These are phyloP conservation scores for Wiebesia pumilae DNA, from an alignment of 1,140 invertebrate species.

Conservation along the genomic window DNA sequence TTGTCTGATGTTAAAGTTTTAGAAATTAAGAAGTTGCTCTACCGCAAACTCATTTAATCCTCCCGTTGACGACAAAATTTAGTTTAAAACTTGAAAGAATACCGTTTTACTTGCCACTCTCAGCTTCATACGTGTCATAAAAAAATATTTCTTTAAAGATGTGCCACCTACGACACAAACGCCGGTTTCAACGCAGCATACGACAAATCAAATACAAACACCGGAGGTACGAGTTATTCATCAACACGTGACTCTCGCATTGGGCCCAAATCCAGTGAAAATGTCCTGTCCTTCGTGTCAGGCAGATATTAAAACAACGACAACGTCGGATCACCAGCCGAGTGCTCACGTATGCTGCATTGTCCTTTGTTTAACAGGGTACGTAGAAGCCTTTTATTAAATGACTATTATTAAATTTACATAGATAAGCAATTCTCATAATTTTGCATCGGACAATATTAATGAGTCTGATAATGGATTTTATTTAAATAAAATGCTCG, in stretches of 20 bases:
- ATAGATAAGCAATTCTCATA: not conserved
- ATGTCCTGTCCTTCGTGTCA: slow-evolving; percentile 70
- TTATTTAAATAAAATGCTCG: not conserved
- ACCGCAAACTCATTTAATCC: too few species aligned
- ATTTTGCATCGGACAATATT: not conserved
- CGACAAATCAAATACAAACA: slow-evolving; percentile 49
- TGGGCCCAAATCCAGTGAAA: slow-evolving; percentile 63
- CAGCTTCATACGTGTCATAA: too few species aligned
- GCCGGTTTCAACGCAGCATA: slow-evolving; percentile 54
- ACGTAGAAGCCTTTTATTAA: slow-evolving; percentile 42
- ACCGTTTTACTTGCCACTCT: too few species aligned
- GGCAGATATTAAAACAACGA: slow-evolving; percentile 70
- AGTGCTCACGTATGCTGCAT: slow-evolving; percentile 72
- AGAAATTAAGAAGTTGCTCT: too few species aligned
- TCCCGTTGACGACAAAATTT: too few species aligned
- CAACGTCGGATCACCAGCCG: slow-evolving; percentile 70
- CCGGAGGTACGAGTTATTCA: slow-evolving; percentile 65
- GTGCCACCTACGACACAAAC: slow-evolving; percentile 55
- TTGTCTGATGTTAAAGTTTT: too few species aligned
- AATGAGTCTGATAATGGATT: not conserved
- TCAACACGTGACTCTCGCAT: slow-evolving; percentile 60
- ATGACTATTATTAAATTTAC: not conserved
- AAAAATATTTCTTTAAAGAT: slow-evolving; percentile 51
- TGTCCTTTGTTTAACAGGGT: slow-evolving; percentile 71
- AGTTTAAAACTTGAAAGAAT: too few species aligned